phyloP scores from a whole-genome alignment of 2,113 vertebrate genomes.

The Alouatta palliata region DNA sequence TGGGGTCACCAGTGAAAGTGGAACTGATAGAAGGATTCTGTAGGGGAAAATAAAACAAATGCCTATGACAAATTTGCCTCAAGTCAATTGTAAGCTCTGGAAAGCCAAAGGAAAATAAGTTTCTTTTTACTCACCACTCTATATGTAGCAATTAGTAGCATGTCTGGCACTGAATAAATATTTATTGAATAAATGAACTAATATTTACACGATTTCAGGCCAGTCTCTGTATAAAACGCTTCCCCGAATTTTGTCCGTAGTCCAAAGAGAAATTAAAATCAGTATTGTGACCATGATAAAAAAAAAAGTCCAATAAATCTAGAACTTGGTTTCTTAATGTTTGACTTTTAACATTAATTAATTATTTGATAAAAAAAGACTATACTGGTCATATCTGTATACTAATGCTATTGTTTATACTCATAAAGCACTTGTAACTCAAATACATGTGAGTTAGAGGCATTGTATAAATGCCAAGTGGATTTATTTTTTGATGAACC shows the following conservation, averaged over 20 bases:
- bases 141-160: neutral
- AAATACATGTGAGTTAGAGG: neutral
- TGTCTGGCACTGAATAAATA: neutral
- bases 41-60: neutral
- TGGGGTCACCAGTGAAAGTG: neutral
- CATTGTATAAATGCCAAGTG: neutral
- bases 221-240: neutral
- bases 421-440: neutral
- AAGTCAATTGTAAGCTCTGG: neutral
- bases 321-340: neutral
- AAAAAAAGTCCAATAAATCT: neutral
- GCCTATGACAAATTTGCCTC: neutral
- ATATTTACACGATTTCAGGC: neutral
- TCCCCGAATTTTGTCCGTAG: neutral
- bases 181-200: neutral
- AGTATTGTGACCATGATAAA: neutral
- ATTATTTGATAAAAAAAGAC: neutral
- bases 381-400: neutral
- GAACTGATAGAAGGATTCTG: neutral
- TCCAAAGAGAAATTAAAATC: neutral
- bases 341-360: neutral
- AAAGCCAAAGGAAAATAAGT: neutral
- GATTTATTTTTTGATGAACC: neutral
- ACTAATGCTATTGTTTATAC: neutral
- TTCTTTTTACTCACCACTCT: neutral